Evolutionary conservation across 1,140 invertebrate species (phyloP), one percentile per base, ranked within the genome.

Genomic region (Drosophila kurseongensis): DNA sequence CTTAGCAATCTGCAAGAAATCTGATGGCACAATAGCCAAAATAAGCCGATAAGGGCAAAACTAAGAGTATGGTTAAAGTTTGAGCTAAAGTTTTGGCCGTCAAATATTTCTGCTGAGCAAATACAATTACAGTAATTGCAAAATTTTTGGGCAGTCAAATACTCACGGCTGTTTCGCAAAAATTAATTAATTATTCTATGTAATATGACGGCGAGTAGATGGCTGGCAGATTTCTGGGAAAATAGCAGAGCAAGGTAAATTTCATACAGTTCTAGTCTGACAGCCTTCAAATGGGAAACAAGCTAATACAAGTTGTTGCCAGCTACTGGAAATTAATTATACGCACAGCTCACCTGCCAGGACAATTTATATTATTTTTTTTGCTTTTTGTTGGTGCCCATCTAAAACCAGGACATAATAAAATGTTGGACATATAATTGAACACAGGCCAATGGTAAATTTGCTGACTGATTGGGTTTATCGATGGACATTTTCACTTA

Each of bases 181-280:
- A 78, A 81, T 78, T 79, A 86, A 86, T 86, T 86, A 86, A 88
- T 76, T 88, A 88, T 86, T 60, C 73, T 50, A 58, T 58, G 65
- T 41, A 58, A 50, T 14, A 50, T 58, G 67, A 71, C 36, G 51
- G 63, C 14, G 0, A 23, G 41, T n/a, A 2, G 60, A 44, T 42
- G 41, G 38, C 12, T 36, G 60, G 29, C 45, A 42, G 41, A n/a
- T 45, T 36, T 12, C 32, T 5, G 14, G 10, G 1, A 13, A 18
- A 6, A 5, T 9, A 32, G 48, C 18, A 12, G n/a, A 7, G 47
- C 10, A 9, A 18, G 67, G 13, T 40, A 48, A 44, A 13, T 16
- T 44, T 18, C 36, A 23, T 27, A 18, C 29, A 9, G 18, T 32
- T 7, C 40, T 27, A 23, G 14, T 38, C 74, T 82, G 83, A 79